Percentiles rank a stretch among this genome's conserved stretches.
These are phyloP conservation scores for Colaptes auratus DNA, from an alignment of 2,113 vertebrate genomes.

Conservation along the genomic window DNA sequence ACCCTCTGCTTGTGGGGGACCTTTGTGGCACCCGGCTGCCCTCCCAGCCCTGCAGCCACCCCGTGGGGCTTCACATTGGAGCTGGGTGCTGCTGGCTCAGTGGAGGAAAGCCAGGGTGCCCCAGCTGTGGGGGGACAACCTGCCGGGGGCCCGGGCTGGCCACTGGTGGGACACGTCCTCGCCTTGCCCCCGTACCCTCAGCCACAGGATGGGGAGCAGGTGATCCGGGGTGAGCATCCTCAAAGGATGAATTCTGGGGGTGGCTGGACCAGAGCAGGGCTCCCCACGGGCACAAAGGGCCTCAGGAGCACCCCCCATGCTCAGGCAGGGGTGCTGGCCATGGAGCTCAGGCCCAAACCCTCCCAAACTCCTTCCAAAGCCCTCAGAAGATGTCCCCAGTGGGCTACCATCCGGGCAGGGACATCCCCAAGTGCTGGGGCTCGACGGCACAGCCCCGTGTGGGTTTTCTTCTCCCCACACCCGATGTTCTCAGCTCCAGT, in stretches of 20 bases:
- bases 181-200: accelerated
- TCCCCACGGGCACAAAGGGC: accelerated
- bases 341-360: not conserved
- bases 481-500: not conserved
- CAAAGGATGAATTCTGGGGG: not conserved
- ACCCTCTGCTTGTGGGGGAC: accelerated
- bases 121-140: not conserved
- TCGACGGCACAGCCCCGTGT: accelerated
- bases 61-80: accelerated
- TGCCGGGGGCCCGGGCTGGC: accelerated
- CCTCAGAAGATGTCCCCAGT: accelerated
- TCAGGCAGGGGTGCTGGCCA: not conserved
- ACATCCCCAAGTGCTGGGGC: accelerated
- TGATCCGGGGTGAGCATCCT: not conserved
- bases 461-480: accelerated
- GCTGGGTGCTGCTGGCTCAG: not conserved
- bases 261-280: accelerated
- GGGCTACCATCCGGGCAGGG: not conserved
- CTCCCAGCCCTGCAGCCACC: accelerated
- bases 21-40: accelerated
- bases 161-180: accelerated
- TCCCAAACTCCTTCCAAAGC: not conserved
- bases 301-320: too few species aligned
- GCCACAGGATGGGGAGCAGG: not conserved
- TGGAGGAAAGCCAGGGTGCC: accelerated